phyloP scores from a whole-genome alignment of 2,888 invertebrate genomes.

The Priocnemis perturbator region DNA sequence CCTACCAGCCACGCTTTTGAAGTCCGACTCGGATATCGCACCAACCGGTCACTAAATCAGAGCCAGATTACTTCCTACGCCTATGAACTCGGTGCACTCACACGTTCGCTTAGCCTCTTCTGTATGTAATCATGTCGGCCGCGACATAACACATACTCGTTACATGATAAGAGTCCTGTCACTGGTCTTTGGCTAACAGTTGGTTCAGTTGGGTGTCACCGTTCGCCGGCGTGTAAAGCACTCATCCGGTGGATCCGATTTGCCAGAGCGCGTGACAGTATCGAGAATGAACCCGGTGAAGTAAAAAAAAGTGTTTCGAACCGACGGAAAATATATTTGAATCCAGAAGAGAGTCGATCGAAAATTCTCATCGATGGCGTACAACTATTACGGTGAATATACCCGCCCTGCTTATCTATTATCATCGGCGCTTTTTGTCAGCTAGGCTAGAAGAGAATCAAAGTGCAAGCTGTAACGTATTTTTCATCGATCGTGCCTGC shows the following conservation, averaged over 20 bases:
- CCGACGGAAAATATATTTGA: not conserved
- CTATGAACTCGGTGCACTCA: constrained; percentile 1
- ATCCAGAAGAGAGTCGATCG: not conserved
- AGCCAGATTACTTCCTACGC: constrained; percentile 2
- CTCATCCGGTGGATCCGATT: not conserved
- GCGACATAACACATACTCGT: no score
- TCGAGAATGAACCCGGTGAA: not conserved
- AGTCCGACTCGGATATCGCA: no score
- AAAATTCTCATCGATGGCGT: constrained; percentile 27
- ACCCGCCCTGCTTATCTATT: no score
- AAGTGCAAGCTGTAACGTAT: no score
- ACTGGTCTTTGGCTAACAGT: constrained; percentile 61
- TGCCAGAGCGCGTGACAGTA: not conserved
- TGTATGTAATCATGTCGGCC: constrained; percentile 19
- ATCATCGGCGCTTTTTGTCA: not conserved
- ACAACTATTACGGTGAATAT: constrained; percentile 33
- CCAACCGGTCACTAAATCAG: no score
- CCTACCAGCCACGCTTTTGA: no score
- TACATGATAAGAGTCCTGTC: constrained; percentile 59
- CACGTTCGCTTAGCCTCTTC: constrained; percentile 30
- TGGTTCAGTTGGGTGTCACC: constrained; percentile 65
- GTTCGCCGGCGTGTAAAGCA: constrained; percentile 43
- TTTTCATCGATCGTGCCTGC: no score
- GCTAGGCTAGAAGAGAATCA: no score
- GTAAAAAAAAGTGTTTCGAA: not conserved